Evolutionary conservation across 2,888 invertebrate genomes (phyloP), one percentile per base, ranked within the genome.

Genomic region (Drosophila dives): DNA sequence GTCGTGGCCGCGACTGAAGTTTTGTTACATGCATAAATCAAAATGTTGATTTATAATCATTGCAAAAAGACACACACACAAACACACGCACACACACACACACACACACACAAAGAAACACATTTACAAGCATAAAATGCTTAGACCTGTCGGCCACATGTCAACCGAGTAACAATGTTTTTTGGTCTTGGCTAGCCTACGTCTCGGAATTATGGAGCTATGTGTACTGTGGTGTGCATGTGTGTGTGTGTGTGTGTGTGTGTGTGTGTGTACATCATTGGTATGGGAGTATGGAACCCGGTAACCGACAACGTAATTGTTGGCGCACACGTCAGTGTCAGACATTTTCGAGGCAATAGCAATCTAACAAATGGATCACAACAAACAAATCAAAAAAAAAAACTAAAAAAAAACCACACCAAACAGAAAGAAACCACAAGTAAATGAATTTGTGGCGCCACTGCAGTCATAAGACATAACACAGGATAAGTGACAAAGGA

Each of bases 11-110:
- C 72, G 66, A 63, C 71, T 86, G 73, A 81, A 73, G 72, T 86
- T 83, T 76, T 79, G 81, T 76, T 83, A 86, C 81, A 79, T 83
- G 79, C 83, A 86, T 84, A 84, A 84, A 84, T 84, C 84, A 84
- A 84, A 75, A 84, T 84, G 68, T 84, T 84, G 86, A 84, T 84
- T 84, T 84, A 86, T 84, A 82, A 82, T 86, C 77, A 86, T 86
- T 86, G 80, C 84, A 73, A 77, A 83, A 81, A 80, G 75, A 80
- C 80, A 76, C 73, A 79, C 64, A 70, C 75, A 71, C 40, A 33
- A 69, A 79, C 64, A 70, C 75, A 71, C 40, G 29, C 29, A 29
- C 12, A 15, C n/a, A 26, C 38, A 40, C 26, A 20, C 7, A 61
- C 23, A 51, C 64, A 70, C 60, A 66, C 61, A 70, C 53, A 64